A percentile compares a stretch with the other conserved stretches of the same genome.
These are phyloP conservation scores for Plutella xylostella DNA, from an alignment of 2,888 invertebrate species.

Conservation along the genomic window DNA sequence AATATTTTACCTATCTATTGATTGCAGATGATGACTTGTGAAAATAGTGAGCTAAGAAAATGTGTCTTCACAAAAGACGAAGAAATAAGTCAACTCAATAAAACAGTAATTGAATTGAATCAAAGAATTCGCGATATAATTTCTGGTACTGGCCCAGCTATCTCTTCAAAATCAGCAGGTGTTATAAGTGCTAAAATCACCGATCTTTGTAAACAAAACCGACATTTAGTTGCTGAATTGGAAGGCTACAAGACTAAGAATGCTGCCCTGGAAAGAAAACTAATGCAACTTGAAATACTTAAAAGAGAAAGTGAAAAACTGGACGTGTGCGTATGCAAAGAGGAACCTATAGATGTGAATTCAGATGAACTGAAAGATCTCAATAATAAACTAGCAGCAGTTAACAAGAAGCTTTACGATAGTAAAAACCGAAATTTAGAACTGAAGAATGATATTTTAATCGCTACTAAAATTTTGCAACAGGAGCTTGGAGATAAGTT, in stretches of 20 bases:
- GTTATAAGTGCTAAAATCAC: slow-evolving; percentile 74
- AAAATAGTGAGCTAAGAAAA: slow-evolving; percentile 67
- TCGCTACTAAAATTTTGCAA: slow-evolving; percentile 79
- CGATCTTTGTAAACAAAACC: slow-evolving; percentile 74
- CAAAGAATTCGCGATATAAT: slow-evolving; percentile 64
- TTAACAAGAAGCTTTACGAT: slow-evolving; percentile 75
- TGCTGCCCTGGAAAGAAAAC: slow-evolving; percentile 59
- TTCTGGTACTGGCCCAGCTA: slow-evolving; percentile 50
- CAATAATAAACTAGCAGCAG: slow-evolving; percentile 69
- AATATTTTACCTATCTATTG: not conserved
- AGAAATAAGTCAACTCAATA: slow-evolving; percentile 50
- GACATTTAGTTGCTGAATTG: slow-evolving; percentile 73
- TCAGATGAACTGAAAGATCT: slow-evolving; percentile 69
- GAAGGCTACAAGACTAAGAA: slow-evolving; percentile 72
- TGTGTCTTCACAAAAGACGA: slow-evolving; percentile 57
- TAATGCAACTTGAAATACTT: slow-evolving; percentile 51
- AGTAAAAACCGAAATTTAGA: slow-evolving; percentile 76
- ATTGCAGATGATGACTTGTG: slow-evolving; percentile 60
- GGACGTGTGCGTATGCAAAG: slow-evolving; percentile 48
- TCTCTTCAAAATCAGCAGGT: slow-evolving; percentile 62
- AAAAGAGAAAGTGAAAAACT: slow-evolving; percentile 45
- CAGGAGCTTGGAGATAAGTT: slow-evolving; percentile 82
- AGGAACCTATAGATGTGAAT: slow-evolving; percentile 47
- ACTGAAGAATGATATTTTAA: slow-evolving; percentile 77
- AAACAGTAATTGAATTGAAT: slow-evolving; percentile 48